phyloP scores from a whole-genome alignment of 2,888 invertebrate genomes.

The Candidula unifasciata region DNA sequence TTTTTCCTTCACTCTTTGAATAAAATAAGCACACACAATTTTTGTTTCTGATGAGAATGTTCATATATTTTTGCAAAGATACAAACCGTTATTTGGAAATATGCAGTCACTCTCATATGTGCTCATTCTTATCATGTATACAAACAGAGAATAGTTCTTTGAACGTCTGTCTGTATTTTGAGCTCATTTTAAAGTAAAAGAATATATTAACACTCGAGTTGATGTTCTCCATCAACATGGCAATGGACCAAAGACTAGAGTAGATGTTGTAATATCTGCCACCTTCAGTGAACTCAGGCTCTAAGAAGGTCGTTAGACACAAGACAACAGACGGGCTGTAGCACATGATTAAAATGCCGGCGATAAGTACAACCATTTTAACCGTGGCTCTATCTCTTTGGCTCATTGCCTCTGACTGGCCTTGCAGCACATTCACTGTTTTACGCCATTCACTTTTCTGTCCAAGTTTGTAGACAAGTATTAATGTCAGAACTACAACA shows the following conservation, averaged over 20 bases:
- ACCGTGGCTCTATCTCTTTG: not conserved
- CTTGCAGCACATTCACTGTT: not conserved
- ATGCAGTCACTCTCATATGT: too few relatives aligned
- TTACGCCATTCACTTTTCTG: not conserved
- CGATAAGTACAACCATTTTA: not conserved
- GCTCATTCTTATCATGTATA: too few relatives aligned
- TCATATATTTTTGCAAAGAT: too few relatives aligned
- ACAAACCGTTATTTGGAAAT: too few relatives aligned
- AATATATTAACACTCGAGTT: not conserved
- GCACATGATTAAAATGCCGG: not conserved
- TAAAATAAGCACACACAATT: too few relatives aligned
- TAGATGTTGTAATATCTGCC: not conserved
- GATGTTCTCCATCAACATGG: not conserved
- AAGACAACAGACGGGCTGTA: not conserved
- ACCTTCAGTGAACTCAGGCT: not conserved
- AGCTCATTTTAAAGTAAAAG: not conserved
- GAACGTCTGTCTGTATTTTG: not conserved
- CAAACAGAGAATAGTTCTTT: too few relatives aligned
- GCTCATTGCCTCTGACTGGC: not conserved
- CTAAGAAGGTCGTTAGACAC: not conserved
- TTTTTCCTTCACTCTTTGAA: too few relatives aligned
- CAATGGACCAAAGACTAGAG: not conserved
- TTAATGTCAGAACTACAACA: not conserved
- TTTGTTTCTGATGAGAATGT: too few relatives aligned
- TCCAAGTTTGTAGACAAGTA: not conserved